phyloP scores from a whole-genome alignment of 2,797 vertebrate species.

The Malurus leucopterus region DNA sequence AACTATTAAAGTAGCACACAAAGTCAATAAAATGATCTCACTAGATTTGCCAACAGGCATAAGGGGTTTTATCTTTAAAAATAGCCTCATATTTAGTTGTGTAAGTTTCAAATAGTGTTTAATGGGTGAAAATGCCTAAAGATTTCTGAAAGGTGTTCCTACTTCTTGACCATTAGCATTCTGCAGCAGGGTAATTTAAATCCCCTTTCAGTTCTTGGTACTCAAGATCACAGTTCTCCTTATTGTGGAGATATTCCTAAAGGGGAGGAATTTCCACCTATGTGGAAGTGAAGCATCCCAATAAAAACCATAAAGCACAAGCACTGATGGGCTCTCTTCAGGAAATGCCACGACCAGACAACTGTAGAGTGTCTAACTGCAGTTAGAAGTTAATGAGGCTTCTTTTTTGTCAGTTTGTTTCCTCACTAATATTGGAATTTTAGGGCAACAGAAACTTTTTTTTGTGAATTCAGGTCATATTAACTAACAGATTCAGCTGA shows the following conservation, averaged over 20 bases:
- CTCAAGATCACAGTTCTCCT: background rate
- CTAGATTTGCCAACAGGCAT: background rate
- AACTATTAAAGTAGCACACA: slow-evolving; percentile 6
- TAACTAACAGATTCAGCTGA: slow-evolving; percentile 44
- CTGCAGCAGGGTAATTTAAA: background rate
- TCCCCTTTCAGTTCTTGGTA: background rate
- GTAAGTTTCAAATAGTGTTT: background rate
- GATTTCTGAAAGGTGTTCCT: background rate
- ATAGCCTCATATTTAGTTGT: background rate
- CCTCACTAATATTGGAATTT: slow-evolving; percentile 7
- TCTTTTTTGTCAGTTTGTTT: background rate
- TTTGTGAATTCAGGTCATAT: slow-evolving; percentile 55
- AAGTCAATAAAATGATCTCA: slow-evolving; percentile 34
- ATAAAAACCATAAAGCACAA: background rate
- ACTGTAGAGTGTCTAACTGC: background rate
- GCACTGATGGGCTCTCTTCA: background rate
- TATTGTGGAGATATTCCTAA: no score
- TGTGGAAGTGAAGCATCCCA: background rate
- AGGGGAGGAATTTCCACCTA: background rate
- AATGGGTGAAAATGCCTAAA: background rate
- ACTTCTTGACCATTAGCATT: background rate
- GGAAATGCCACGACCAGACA: background rate
- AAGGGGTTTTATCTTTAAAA: slow-evolving; percentile 3
- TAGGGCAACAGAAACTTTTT: slow-evolving; percentile 27
- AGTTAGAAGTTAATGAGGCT: background rate